Base-by-base conservation (phyloP, 2,113 vertebrate species). In the Neopipo cinnamomea region DNA sequence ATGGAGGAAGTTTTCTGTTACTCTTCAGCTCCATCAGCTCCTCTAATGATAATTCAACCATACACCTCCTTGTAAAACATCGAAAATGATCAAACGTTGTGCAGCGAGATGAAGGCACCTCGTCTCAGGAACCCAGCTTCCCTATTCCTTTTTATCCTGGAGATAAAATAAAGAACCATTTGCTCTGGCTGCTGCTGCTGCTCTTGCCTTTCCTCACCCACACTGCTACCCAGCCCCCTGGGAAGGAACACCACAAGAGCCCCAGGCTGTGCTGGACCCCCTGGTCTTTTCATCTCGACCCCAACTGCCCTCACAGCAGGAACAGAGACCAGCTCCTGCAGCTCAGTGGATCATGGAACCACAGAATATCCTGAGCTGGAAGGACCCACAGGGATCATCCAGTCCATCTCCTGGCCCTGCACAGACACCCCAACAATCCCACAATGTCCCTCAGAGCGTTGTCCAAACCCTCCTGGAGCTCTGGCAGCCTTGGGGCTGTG, bases 111-210 rank as follows among this genome's bases (percentile, higher is more conserved):
- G 96, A 97, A 97, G 96, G 93, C 95, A 75, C 72, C 92, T 96
- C 88, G 19, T 91, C 96, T 92, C 58, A 94, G 76, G 84, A 95
- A 59, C 73, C 77, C n/a, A 44, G 88, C 81, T 97, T 96, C 94
- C 8, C 4, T 89, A 97, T 97, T 97, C 96, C 95, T 97, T 97
- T 97, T 96, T 92, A 97, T 97, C 96, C 86, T 55, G 84, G 41
- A 96, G 96, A 97, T 97, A 96, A 97, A 96, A 97, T 92, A 94
- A 87, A 91, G 93, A 94, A 91, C 88, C 77, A 93, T 95, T 97
- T 95, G 77, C 93, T 93, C 66, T 61, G 94, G 58, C 55, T 80
- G 91, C 89, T 55, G 52, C 87, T 62, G 63, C 68, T 14, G 56
- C 83, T 92, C 91, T 27, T 88, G 74, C 82, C 90, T 85, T 62